Percentiles rank a stretch among this genome's conserved stretches.
These are phyloP conservation scores for Cyclina sinensis DNA, from an alignment of 1,140 invertebrate genomes.

Conservation along the genomic window DNA sequence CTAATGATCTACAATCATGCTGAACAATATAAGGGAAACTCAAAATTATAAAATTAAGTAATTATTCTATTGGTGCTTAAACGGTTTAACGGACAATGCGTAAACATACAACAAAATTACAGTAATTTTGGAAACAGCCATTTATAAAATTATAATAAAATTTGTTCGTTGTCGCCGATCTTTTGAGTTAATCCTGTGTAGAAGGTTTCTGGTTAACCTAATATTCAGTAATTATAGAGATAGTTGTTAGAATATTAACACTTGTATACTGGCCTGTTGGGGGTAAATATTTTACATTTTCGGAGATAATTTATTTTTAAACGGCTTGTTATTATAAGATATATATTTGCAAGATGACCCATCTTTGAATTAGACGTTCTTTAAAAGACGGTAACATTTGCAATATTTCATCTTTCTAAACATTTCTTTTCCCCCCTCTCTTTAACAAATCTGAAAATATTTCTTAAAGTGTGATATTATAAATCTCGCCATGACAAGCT, in stretches of 20 bases:
- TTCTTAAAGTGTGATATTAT: too few species aligned
- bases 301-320: constrained; percentile 58
- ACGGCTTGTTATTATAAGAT: constrained; percentile 27
- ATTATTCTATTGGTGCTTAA: constrained; percentile 55
- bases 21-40: constrained; percentile 57
- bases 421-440: too few species aligned
- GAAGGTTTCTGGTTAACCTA: constrained; percentile 17
- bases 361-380: background rate
- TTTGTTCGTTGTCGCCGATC: constrained; percentile 19
- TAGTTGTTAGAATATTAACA: constrained; percentile 35
- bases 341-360: background rate
- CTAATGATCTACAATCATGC: background rate
- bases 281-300: constrained; percentile 53
- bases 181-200: background rate
- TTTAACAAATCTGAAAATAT: too few species aligned
- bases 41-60: constrained; percentile 62
- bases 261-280: constrained; percentile 17
- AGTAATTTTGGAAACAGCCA: constrained; percentile 46
- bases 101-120: constrained; percentile 62
- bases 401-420: too few species aligned
- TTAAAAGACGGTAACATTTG: too few species aligned
- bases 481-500: background rate
- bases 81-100: constrained; percentile 57
- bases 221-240: constrained; percentile 53
- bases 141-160: constrained; percentile 30